Evolutionary conservation across 2,888 invertebrate genomes (phyloP), one percentile per base, ranked within the genome.

Genomic region (Drosophila prolongata): DNA sequence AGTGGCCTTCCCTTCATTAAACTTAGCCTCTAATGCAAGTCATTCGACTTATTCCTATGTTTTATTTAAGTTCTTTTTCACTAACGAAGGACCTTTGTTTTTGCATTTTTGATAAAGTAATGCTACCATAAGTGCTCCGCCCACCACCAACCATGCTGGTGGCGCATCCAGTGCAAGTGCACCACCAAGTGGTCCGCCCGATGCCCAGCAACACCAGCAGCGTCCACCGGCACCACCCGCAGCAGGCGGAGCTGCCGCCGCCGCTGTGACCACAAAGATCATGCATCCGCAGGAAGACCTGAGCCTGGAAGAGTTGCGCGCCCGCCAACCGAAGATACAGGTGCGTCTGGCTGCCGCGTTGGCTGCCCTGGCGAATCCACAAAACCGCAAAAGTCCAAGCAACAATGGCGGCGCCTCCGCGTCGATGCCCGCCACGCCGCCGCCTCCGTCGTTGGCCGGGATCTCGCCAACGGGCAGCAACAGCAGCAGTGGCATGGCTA

Each of bases 231-330:
- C 49, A 24, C 62, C 64, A 38, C 37, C 59, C 4, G 61, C 95
- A 9, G 61, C 57, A 10, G 96, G 96, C 56, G 95, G 95, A 13
- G 95, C 96, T n/a, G 95, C 96, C n/a, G 95, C 96, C n/a, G 95
- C 96, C 6, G 96, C 97, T 46, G 96, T 97, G 6, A 95, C 96
- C 42, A 96, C 97, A 89, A 96, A 96, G 93, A 98, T 98, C 62
- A 95, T 98, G 80, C 98, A 98, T 92, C 98, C 98, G 0, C 95
- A 97, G 1, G 98, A 98, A 91, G 98, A 98, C 92, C 95, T 98
- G 58, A 98, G 98, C 35, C 90, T 97, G 91, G 97, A 97, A 91
- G 97, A 98, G 93, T 94, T 96, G 78, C 93, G 96, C 54, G 95
- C 97, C 9, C 93, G 96, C 55, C 93, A 94, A 86, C 92, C 94